These are phyloP conservation scores for Grus americana DNA, from an alignment of 2,113 vertebrate genomes.

Conservation along the genomic window DNA sequence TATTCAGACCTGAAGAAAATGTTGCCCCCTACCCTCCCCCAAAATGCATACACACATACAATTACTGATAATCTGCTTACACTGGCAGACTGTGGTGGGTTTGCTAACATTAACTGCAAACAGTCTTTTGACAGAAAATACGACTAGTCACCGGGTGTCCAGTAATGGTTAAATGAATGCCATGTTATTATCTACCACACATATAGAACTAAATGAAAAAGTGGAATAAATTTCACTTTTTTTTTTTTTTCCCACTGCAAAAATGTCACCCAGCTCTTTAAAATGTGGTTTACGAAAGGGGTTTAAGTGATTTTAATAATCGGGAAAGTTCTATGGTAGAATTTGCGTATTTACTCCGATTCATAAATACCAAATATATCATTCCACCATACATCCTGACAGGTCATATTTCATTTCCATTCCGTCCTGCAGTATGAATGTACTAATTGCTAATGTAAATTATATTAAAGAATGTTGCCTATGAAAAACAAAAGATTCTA, in stretches of 20 bases:
- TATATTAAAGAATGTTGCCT: slow-evolving; percentile 31
- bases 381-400: slow-evolving; percentile 42
- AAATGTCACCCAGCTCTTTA: slow-evolving; percentile 66
- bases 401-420: slow-evolving; percentile 52
- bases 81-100: slow-evolving; percentile 87
- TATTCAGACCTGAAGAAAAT: slow-evolving; percentile 92
- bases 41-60: slow-evolving; percentile 92
- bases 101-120: slow-evolving; percentile 91
- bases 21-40: slow-evolving; percentile 83
- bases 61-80: slow-evolving; percentile 96
- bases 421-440: neutral
- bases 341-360: slow-evolving; percentile 57
- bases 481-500: slow-evolving; percentile 10
- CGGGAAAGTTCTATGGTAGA: slow-evolving; percentile 33
- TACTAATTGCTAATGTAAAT: slow-evolving; percentile 40
- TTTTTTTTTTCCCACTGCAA: neutral
- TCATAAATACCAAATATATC: slow-evolving; percentile 60
- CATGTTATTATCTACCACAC: slow-evolving; percentile 87
- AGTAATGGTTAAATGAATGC: slow-evolving; percentile 89
- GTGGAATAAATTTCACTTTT: slow-evolving; percentile 76
- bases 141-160: slow-evolving; percentile 89
- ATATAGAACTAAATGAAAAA: slow-evolving; percentile 86
- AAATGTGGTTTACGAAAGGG: slow-evolving; percentile 47
- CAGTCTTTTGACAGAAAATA: slow-evolving; percentile 91
- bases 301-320: slow-evolving; percentile 63